A percentile compares a stretch with the other conserved stretches of the same genome.
These are phyloP conservation scores for Melanotaenia duboulayi DNA, from an alignment of 2,113 vertebrate genomes.

Conservation along the genomic window DNA sequence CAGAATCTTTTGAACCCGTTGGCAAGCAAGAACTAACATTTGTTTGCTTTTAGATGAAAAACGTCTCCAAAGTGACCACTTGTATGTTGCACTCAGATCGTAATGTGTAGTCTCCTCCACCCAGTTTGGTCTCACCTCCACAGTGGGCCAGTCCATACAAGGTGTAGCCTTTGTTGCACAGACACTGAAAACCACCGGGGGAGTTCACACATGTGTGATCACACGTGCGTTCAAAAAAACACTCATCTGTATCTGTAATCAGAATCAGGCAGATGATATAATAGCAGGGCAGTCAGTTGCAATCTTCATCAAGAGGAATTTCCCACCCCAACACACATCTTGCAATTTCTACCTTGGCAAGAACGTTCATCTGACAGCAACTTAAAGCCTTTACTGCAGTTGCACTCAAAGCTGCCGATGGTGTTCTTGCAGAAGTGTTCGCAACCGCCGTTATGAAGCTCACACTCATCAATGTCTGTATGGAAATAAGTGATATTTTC, in stretches of 20 bases:
- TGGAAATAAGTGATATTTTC: constrained; percentile 5
- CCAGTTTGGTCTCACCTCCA: constrained; percentile 86
- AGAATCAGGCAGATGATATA: constrained; percentile 65
- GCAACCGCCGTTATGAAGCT: constrained; percentile 91
- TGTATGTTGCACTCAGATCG: constrained; percentile 35
- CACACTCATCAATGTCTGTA: constrained; percentile 96
- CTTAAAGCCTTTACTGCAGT: constrained; percentile 97
- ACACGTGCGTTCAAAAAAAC: constrained; percentile 95
- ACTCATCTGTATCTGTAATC: constrained; percentile 96
- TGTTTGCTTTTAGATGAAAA: not conserved
- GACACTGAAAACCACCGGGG: constrained; percentile 91
- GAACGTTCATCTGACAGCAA: constrained; percentile 96
- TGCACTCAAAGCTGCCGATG: constrained; percentile 97
- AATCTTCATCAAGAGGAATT: constrained; percentile 64
- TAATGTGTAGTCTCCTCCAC: constrained; percentile 26
- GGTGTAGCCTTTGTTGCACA: constrained; percentile 92
- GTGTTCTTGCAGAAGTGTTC: constrained; percentile 98
- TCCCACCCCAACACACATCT: constrained; percentile 47
- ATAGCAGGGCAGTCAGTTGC: constrained; percentile 59
- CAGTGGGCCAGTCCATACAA: constrained; percentile 96
- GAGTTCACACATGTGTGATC: constrained; percentile 96
- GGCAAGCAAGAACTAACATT: constrained; percentile 2
- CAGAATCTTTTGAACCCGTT: constrained; percentile 13
- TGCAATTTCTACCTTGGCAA: constrained; percentile 90
- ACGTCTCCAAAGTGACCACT: constrained; percentile 14